Percentiles rank a stretch among this genome's conserved stretches.
phyloP scores from a whole-genome alignment of 2,797 vertebrate species.

The Coranthus polyacanthus region DNA sequence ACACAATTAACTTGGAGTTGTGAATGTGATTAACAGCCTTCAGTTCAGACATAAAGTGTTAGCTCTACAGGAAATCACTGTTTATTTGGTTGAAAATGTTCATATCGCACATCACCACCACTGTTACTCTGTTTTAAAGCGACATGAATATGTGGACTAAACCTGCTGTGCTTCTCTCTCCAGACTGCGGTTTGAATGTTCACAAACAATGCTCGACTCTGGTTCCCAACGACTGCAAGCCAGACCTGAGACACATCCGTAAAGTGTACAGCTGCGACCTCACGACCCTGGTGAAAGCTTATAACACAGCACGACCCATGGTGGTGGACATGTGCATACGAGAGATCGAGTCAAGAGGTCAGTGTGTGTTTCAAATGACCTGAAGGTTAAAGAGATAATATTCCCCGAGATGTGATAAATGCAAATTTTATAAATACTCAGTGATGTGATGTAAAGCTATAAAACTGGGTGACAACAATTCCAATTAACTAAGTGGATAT shows the following conservation, averaged over 20 bases:
- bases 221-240: conserved; percentile 97
- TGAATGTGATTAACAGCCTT: conserved; percentile 27
- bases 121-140: background rate
- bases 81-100: conserved; percentile 19
- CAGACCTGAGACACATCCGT: conserved; percentile 96
- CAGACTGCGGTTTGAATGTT: conserved; percentile 98
- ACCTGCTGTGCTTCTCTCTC: conserved; percentile 33
- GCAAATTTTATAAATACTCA: background rate
- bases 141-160: conserved; percentile 1
- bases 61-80: conserved; percentile 8
- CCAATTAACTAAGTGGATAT: conserved; percentile 1
- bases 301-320: conserved; percentile 96
- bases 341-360: conserved; percentile 99
- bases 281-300: conserved; percentile 96
- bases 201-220: conserved; percentile 98
- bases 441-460: background rate
- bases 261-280: conserved; percentile 99
- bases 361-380: conserved; percentile 47
- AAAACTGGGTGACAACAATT: conserved; percentile 6
- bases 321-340: conserved; percentile 99
- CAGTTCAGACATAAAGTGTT: conserved; percentile 17
- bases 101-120: background rate
- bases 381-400: background rate
- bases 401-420: background rate
- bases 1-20: conserved; percentile 32